Evolutionary conservation across 2,113 vertebrate genomes (phyloP).

Genomic region (Pelmatolapia mariae): DNA sequence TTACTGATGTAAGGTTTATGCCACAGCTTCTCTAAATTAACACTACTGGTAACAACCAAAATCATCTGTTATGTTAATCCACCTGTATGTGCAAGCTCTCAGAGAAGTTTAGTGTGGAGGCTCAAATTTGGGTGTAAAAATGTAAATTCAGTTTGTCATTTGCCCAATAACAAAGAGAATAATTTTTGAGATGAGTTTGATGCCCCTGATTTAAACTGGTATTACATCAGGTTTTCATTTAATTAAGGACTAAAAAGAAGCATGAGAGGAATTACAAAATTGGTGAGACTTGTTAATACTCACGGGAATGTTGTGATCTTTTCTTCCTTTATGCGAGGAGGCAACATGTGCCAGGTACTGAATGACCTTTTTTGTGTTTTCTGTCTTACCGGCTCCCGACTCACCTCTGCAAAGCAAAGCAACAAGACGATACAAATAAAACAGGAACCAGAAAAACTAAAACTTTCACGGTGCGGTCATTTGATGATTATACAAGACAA

Average conservation of each 20-base stretch:
- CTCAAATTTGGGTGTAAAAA: neutral
- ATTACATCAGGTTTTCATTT: neutral
- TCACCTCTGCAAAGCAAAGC: conserved; percentile 80
- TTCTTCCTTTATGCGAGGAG: conserved; percentile 96
- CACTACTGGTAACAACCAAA: neutral
- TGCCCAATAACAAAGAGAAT: neutral
- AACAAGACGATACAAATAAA: neutral
- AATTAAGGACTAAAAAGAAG: neutral
- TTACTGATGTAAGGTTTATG: neutral
- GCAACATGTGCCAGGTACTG: conserved; percentile 98
- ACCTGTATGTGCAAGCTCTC: neutral
- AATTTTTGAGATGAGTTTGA: neutral
- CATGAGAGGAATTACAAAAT: neutral
- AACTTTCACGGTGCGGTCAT: neutral
- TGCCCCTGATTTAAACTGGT: neutral
- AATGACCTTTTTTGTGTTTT: conserved; percentile 99
- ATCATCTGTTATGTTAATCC: neutral
- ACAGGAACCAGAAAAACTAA: neutral
- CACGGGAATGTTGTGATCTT: conserved; percentile 96
- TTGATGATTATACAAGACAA: neutral
- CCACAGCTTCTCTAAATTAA: neutral
- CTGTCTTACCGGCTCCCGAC: conserved; percentile 97
- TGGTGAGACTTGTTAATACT: conserved; percentile 61
- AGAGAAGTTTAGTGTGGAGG: neutral
- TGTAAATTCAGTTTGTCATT: neutral